phyloP scores from a whole-genome alignment of 2,113 vertebrate species.

The Hydrolagus affinis region DNA sequence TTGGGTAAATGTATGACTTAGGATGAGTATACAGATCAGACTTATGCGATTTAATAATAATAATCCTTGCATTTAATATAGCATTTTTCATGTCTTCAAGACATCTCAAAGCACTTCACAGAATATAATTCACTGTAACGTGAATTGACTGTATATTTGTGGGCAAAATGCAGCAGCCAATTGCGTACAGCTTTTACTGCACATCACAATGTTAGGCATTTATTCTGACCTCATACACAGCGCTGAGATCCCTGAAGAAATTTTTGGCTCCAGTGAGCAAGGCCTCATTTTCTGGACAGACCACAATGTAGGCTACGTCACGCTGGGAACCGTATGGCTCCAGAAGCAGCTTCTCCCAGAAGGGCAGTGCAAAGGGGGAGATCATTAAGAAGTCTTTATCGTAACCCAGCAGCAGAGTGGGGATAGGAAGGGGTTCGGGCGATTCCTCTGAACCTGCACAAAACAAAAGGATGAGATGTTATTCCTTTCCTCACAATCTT shows the following conservation, averaged over 20 bases:
- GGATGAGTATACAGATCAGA: too few species aligned
- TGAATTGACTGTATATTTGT: too few species aligned
- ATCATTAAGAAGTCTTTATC: constrained; percentile 92
- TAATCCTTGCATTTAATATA: too few species aligned
- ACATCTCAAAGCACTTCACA: too few species aligned
- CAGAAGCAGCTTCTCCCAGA: constrained; percentile 92
- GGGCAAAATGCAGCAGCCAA: too few species aligned
- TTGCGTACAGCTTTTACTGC: too few species aligned
- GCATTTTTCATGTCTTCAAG: too few species aligned
- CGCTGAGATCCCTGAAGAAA: constrained; percentile 94
- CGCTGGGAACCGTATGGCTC: constrained; percentile 88
- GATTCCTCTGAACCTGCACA: constrained; percentile 85
- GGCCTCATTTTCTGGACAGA: constrained; percentile 87
- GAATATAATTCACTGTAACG: too few species aligned
- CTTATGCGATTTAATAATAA: too few species aligned
- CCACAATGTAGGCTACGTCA: constrained; percentile 87
- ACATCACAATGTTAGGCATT: background rate
- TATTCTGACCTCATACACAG: constrained; percentile 83
- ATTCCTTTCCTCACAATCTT: background rate
- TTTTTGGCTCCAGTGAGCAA: constrained; percentile 78
- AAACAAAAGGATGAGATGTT: constrained; percentile 33
- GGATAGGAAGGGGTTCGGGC: constrained; percentile 87
- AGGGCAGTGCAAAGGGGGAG: constrained; percentile 86
- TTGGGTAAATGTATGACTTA: too few species aligned
- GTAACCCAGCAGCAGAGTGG: constrained; percentile 85